Base-by-base conservation (phyloP, 2,888 invertebrate species). In the Meghimatium bilineatum region DNA sequence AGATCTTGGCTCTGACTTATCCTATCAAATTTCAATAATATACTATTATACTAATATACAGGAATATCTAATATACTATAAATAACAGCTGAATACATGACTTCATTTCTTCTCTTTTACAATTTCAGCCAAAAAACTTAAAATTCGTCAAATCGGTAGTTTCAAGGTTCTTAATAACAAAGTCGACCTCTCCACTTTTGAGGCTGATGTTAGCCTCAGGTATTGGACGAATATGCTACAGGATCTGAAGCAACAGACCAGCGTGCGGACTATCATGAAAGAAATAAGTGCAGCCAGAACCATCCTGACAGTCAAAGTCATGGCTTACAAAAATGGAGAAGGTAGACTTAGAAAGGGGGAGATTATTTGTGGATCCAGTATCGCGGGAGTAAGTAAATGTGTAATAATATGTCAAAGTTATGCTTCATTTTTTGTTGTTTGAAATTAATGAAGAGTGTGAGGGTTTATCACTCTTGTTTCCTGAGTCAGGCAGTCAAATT, bases 121-220 rank as follows among this genome's bases (percentile, higher is more conserved):
- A 52, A 8, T 63, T 67, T 14, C 87, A 90, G 90, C 91, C 52
- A 91, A 90, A 77, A 90, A 89, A 82, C 85, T 90, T 67, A 89
- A 89, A 79, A 87, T 93, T 78, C 90, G 90, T 84, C 91, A 92
- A 85, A 89, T 90, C 44, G 93, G 93, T 67, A 92, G 93, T 87
- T 93, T 93, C 89, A 90, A 91, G 79, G 91, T 92, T 60, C 87
- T 93, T 76, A 93, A 93, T 87, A 93, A 92, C n/a, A 93, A 93
- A 85, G 93, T 93, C 34, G 93, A 93, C 85, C 88, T 93, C 82
- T 92, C 93, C 0, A 91, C 91, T 20, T 89, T 90, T 79, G 93
- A 93, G 88, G 93, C 93, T 23, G 90, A 90, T 76, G 88, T 92
- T 44, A 93, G 93, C 0, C 87, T 93, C 32, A 86, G 87, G 63